Percentiles rank a stretch among this genome's conserved stretches.
These are phyloP conservation scores for Cremastobaeus sp. DNA, from an alignment of 2,888 invertebrate species.

Conservation along the genomic window DNA sequence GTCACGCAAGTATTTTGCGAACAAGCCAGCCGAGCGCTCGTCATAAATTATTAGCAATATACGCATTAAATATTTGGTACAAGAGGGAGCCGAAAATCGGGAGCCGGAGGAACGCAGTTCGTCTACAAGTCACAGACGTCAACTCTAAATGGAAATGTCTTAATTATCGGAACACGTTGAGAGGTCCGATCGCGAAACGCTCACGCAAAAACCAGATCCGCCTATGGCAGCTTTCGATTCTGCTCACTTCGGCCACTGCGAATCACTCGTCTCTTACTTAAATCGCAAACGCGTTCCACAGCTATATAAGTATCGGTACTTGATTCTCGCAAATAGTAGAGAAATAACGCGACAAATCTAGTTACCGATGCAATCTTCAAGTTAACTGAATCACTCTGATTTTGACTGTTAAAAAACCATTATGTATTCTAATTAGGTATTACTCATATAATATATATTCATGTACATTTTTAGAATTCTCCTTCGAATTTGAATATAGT, in stretches of 20 bases:
- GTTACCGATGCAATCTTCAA: too few relatives aligned
- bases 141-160: constrained; percentile 69
- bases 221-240: constrained; percentile 54
- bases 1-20: constrained; percentile 42
- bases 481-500: too few relatives aligned
- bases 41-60: constrained; percentile 48
- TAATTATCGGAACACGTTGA: constrained; percentile 66
- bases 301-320: constrained; percentile 52
- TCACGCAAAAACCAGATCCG: constrained; percentile 46
- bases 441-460: too few relatives aligned
- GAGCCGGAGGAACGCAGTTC: constrained; percentile 50
- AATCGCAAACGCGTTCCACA: constrained; percentile 46
- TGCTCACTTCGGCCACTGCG: constrained; percentile 43
- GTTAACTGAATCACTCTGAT: too few relatives aligned
- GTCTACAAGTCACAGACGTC: constrained; percentile 69
- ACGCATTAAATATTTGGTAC: constrained; percentile 41
- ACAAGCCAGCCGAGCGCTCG: constrained; percentile 37
- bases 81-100: constrained; percentile 40
- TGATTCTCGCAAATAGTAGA: too few relatives aligned
- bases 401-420: too few relatives aligned
- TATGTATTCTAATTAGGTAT: too few relatives aligned
- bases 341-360: too few relatives aligned
- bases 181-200: constrained; percentile 55
- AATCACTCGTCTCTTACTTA: constrained; percentile 44
- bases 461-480: too few relatives aligned